Conservation (phyloP, 2,797 vertebrate genomes). For the Coendou prehensilis region DNA sequence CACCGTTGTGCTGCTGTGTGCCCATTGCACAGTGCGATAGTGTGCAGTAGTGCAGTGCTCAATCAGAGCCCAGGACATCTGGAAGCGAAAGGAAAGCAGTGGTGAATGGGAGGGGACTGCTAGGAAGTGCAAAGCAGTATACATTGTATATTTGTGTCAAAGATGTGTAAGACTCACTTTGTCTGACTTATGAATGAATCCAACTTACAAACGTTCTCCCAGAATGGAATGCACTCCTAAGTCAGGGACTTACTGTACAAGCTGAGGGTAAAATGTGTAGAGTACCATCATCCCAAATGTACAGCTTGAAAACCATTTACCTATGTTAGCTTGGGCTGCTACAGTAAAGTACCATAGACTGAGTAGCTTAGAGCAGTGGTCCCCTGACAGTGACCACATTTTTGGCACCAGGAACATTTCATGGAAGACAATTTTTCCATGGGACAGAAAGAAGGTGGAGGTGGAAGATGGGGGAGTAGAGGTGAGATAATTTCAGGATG, state of each 20-base stretch:
- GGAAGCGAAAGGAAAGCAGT: background rate
- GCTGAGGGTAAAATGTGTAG: background rate
- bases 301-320: background rate
- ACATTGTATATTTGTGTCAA: background rate
- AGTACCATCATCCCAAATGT: background rate
- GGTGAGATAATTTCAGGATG: background rate
- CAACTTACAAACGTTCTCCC: background rate
- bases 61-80: background rate
- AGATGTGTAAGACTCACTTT: background rate
- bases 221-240: background rate
- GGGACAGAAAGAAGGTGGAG: background rate
- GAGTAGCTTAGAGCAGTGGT: background rate
- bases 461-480: background rate
- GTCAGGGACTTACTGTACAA: background rate
- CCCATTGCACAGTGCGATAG: background rate
- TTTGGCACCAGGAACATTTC: background rate
- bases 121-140: background rate
- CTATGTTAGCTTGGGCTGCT: background rate
- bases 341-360: background rate
- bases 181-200: background rate
- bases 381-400: background rate
- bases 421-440: background rate
- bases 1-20: background rate
- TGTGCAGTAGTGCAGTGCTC: background rate
- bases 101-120: background rate